Evolutionary conservation across 1,140 invertebrate genomes (phyloP).

Genomic region (Drosophila nannoptera): DNA sequence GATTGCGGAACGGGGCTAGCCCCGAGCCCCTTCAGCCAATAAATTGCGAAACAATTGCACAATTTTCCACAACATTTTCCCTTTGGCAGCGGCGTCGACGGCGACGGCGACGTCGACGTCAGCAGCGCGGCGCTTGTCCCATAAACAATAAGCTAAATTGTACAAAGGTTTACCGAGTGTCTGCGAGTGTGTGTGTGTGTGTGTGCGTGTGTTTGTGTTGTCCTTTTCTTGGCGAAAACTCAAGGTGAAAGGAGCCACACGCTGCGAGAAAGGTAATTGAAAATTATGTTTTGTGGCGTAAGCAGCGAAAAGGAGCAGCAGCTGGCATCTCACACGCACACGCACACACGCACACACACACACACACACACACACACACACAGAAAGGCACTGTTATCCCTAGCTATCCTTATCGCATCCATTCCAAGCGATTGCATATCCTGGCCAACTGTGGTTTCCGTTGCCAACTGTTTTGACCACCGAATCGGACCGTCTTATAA

Average conservation of each 20-base stretch:
- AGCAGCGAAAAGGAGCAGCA: conserved; percentile 39
- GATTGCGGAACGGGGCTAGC: neutral
- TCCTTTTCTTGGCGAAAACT: conserved; percentile 71
- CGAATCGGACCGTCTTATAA: neutral
- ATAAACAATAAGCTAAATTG: conserved; percentile 73
- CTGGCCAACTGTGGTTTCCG: conserved; percentile 1
- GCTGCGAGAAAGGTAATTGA: conserved; percentile 76
- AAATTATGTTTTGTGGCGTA: conserved; percentile 77
- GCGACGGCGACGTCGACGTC: conserved; percentile 8
- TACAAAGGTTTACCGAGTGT: conserved; percentile 37
- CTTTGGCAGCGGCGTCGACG: conserved; percentile 26
- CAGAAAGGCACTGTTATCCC: neutral
- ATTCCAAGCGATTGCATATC: neutral
- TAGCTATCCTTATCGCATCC: neutral
- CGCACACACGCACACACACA: conserved; percentile 15
- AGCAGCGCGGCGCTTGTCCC: conserved; percentile 52
- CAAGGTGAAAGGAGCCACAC: conserved; percentile 73
- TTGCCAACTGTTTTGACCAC: conserved; percentile 14
- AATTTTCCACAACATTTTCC: conserved; percentile 75
- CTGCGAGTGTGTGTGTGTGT: conserved; percentile 11
- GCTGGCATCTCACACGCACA: conserved; percentile 19
- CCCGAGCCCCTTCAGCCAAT: conserved; percentile 61
- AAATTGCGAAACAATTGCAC: conserved; percentile 78
- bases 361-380: conserved; percentile 11
- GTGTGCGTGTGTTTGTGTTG: conserved; percentile 45